phyloP scores from a whole-genome alignment of 2,888 invertebrate species.

The Podabrus alpinus region DNA sequence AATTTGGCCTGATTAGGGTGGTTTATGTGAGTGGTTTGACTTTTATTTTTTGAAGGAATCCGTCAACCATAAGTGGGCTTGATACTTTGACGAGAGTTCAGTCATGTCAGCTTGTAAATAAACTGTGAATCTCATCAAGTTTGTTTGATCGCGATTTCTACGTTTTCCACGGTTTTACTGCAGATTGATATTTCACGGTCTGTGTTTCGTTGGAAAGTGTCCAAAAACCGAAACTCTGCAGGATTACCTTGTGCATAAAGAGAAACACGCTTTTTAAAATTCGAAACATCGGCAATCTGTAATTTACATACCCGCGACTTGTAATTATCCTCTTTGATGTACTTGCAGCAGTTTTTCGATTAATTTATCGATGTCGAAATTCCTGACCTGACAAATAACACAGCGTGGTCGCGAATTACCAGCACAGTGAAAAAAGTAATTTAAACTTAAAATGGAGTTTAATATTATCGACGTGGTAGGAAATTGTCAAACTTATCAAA shows the following conservation, averaged over 20 bases:
- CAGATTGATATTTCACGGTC: neutral
- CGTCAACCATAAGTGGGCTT: no score
- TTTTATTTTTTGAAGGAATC: no score
- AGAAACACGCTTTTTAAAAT: neutral
- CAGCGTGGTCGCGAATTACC: neutral
- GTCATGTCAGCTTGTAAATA: no score
- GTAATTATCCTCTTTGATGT: neutral
- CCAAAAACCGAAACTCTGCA: neutral
- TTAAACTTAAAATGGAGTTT: neutral
- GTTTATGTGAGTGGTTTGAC: no score
- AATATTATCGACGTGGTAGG: neutral
- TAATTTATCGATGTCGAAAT: neutral
- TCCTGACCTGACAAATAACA: neutral
- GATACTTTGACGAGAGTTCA: no score
- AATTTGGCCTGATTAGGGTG: no score
- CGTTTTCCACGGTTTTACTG: neutral
- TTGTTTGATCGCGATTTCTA: no score
- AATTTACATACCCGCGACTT: neutral
- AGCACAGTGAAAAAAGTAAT: neutral
- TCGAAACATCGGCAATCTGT: neutral
- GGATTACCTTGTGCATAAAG: neutral
- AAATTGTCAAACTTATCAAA: neutral
- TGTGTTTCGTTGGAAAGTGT: neutral
- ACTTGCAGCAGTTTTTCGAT: neutral
- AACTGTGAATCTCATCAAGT: no score